Conservation (phyloP, 1,140 invertebrate species). For the Rhyzopertha dominica region DNA sequence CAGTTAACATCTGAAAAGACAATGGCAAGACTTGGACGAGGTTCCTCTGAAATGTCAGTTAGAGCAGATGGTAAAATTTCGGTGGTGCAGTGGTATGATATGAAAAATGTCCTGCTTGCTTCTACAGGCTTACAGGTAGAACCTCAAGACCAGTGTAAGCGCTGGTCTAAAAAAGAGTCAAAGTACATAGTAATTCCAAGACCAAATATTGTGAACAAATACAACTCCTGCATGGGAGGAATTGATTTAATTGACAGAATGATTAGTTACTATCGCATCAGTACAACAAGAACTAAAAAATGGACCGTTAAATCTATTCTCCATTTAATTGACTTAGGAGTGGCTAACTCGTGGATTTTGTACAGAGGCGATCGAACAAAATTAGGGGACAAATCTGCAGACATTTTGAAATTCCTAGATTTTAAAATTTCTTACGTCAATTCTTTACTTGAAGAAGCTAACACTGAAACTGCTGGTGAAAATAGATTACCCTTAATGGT, state of each 20-base stretch:
- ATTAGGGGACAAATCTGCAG: conserved; percentile 3
- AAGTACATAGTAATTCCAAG: conserved; percentile 34
- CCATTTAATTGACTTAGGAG: conserved; percentile 18
- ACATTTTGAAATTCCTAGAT: conserved; percentile 10
- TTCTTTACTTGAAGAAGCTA: too few species aligned
- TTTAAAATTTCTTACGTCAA: conserved; percentile 2
- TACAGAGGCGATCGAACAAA: conserved; percentile 8
- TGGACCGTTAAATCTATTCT: conserved; percentile 18
- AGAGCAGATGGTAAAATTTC: conserved; percentile 17
- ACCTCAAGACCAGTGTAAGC: conserved; percentile 21
- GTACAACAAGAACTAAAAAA: conserved; percentile 18
- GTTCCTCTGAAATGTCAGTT: conserved; percentile 11
- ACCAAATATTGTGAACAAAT: conserved; percentile 40
- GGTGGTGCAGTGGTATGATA: conserved; percentile 22
- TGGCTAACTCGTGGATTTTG: conserved; percentile 16
- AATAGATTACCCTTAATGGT: too few species aligned
- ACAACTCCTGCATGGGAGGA: conserved; percentile 46
- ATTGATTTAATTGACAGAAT: conserved; percentile 37
- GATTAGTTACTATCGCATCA: conserved; percentile 21
- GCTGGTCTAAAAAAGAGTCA: conserved; percentile 37
- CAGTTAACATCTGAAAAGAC: conserved; percentile 17
- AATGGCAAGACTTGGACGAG: conserved; percentile 9
- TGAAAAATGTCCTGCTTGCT: conserved; percentile 17
- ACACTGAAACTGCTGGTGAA: too few species aligned
- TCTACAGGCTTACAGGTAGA: conserved; percentile 15